Base-by-base conservation (phyloP, 1,140 invertebrate species). In the Matsumurasca onukii region DNA sequence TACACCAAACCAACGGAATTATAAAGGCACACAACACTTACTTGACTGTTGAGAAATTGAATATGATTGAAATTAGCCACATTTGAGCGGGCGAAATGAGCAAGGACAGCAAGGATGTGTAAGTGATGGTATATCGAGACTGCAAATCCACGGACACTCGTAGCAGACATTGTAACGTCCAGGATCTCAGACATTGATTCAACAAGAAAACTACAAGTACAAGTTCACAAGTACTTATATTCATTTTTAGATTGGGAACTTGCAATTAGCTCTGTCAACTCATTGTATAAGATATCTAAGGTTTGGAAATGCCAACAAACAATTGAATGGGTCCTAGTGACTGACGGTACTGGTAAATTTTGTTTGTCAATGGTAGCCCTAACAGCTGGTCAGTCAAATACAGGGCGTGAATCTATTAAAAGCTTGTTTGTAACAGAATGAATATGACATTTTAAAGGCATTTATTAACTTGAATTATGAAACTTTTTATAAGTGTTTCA, bases 1-100 rank as follows among this genome's bases (percentile, higher is more conserved):
- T 39, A 39, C 34, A 39, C 22, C n/a, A n/a, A 59, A 59, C 55
- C 25, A 59, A 22, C 2, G 55, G 30, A 59, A 27, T 29, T 27
- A 59, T 59, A 59, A 59, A 59, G 55, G 55, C 55, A 59, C 55
- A 59, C 55, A 59, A 59, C 55, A 59, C 25, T 59, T 59, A 59
- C 30, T 59, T 27, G 24, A 27, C 30, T 5, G 9, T 24, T 12
- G 13, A 22, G 12, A 29, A 59, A 27, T 22, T 22, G 13, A 5
- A 13, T 22, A 59, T 27, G 22, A 59, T 59, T 59, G 25, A 59
- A 59, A n/a, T n/a, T 59, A 59, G 55, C 55, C 55, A 59, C 55
- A 59, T 59, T 59, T 59, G 55, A 59, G 55, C 55, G 34, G 34
- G 17, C 34, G 55, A 27, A 59, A 59, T 59, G 55, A 59, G 55